phyloP scores from a whole-genome alignment of 1,140 invertebrate genomes.

The Drosophila pallidifrons region DNA sequence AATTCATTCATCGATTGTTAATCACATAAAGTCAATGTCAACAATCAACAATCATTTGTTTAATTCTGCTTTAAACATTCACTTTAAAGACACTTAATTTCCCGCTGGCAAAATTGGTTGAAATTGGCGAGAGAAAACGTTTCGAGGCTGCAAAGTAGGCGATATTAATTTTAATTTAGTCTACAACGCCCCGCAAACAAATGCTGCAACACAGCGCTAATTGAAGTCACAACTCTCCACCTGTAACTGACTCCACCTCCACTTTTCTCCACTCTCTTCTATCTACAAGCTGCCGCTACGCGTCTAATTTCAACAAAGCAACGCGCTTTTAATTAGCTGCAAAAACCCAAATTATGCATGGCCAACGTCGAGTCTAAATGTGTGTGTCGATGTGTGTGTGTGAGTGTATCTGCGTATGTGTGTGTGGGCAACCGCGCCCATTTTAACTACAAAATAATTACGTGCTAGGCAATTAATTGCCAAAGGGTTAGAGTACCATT shows the following conservation, averaged over 20 bases:
- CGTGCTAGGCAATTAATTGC: constrained; percentile 81
- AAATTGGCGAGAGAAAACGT: constrained; percentile 3
- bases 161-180: constrained; percentile 14
- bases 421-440: constrained; percentile 57
- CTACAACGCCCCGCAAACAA: constrained; percentile 1
- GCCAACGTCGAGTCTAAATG: constrained; percentile 24
- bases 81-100: background rate
- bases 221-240: constrained; percentile 64
- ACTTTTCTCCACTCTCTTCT: background rate
- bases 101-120: background rate
- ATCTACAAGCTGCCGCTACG: constrained; percentile 14
- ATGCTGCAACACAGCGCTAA: constrained; percentile 33
- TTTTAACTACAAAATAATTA: constrained; percentile 82
- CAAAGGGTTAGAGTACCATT: constrained; percentile 70
- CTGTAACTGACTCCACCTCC: constrained; percentile 32
- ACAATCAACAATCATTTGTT: background rate
- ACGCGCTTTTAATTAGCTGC: constrained; percentile 82
- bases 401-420: background rate
- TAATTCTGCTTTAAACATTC: background rate
- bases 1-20: background rate
- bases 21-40: background rate
- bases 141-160: constrained; percentile 16
- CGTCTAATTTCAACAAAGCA: constrained; percentile 61
- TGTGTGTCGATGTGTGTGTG: constrained; percentile 5
- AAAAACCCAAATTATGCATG: constrained; percentile 80